phyloP scores from a whole-genome alignment of 2,113 vertebrate genomes.

The Cyrtonyx montezumae region DNA sequence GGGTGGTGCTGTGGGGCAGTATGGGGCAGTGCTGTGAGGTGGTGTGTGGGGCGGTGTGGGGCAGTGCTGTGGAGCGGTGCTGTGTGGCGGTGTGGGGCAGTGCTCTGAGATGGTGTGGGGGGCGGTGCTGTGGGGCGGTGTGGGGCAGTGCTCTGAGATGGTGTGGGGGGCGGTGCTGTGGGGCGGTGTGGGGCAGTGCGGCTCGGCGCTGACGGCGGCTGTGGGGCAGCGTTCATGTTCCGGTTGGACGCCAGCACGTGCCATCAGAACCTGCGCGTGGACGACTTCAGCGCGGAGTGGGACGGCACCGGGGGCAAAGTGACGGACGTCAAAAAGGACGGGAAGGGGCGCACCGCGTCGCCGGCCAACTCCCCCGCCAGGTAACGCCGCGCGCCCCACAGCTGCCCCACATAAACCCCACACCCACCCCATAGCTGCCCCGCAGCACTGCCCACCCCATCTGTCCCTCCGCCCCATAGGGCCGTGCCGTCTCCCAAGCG shows the following conservation, averaged over 20 bases:
- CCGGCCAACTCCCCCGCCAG: slow-evolving; percentile 94
- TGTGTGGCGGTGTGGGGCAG: not conserved
- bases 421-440: too few relatives aligned
- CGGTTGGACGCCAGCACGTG: slow-evolving; percentile 88
- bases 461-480: slow-evolving; percentile 31
- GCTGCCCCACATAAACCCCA: too few relatives aligned
- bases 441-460: fast-evolving
- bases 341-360: slow-evolving; percentile 88
- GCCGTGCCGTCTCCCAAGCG: slow-evolving; percentile 92
- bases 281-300: slow-evolving; percentile 93
- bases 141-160: too few relatives aligned
- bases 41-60: too few relatives aligned
- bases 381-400: slow-evolving; percentile 53
- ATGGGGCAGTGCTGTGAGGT: too few relatives aligned
- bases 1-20: too few relatives aligned
- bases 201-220: not conserved
- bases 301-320: slow-evolving; percentile 93
- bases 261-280: slow-evolving; percentile 96
- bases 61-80: slow-evolving; percentile 54
- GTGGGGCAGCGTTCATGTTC: slow-evolving; percentile 85
- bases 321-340: slow-evolving; percentile 93
- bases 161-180: too few relatives aligned
- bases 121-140: not conserved
- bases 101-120: too few relatives aligned
- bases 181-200: too few relatives aligned